Evolutionary conservation across 2,113 vertebrate genomes (phyloP), one percentile per base, ranked within the genome.

Genomic region (Perca flavescens): DNA sequence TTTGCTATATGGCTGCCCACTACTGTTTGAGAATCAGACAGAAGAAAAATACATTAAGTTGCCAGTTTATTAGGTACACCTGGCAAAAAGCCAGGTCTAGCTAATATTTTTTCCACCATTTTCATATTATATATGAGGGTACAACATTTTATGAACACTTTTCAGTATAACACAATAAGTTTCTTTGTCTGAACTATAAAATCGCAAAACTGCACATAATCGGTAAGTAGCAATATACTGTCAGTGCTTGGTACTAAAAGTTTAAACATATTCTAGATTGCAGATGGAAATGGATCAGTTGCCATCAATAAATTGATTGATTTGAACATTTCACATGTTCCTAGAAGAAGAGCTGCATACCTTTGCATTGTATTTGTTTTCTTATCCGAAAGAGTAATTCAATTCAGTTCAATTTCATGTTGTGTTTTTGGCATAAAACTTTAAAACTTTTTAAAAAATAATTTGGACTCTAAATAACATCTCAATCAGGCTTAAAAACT

Each of bases 1-100:
- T 62, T 36, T 80, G 71, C 5, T 84, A 14, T 8, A 10, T 14
- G 64, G 50, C 47, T 88, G 74, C 78, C 50, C 31, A 58, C 40
- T 63, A 25, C 56, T 65, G 69, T 73, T 58, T 14, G n/a, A 74
- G 28, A 62, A 49, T 8, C 61, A 49, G 17, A 63, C 58, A 62
- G 14, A 16, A 40, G 22, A 52, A 58, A 50, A 68, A 69, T 28
- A 25, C 40, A 22, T 12, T 16, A 36, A 57, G 22, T 2, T 8
- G 6, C 10, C 11, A 28, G 22, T 46, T 63, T 36, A 22, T 62
- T n/a, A 19, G 8, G 16, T 10, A 34, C 47, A 50, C 47, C 16
- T 1, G 2, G 10, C 25, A 14, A 13, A 68, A 34, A 61, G 58
- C 31, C 58, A 19, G 1, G 34, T 65, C 12, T 14, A 43, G 15